Evolutionary conservation across 2,888 invertebrate genomes (phyloP).

Genomic region (Metopia argyrocephala): DNA sequence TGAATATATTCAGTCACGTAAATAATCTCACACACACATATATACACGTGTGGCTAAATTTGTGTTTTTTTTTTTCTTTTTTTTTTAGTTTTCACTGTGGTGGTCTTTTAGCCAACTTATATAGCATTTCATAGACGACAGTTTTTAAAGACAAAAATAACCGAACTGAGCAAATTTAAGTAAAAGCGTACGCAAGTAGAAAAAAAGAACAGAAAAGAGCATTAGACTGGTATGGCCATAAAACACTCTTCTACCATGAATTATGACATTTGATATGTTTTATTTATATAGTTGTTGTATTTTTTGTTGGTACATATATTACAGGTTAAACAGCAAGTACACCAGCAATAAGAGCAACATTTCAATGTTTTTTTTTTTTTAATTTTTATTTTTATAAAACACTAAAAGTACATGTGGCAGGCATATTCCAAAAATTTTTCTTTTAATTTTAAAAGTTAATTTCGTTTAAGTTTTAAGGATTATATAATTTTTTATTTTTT

Average conservation of each 20-base stretch:
- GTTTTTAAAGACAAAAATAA: conserved; percentile 35
- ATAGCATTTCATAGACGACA: conserved; percentile 58
- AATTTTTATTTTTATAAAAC: neutral
- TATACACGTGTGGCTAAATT: neutral
- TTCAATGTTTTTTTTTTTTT: conserved; percentile 20
- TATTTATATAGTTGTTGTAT: conserved; percentile 14
- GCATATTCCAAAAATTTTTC: neutral
- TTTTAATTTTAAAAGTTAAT: neutral
- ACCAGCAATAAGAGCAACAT: neutral
- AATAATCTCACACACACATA: neutral
- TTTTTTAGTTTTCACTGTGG: conserved; percentile 9
- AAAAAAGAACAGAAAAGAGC: neutral
- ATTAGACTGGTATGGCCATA: conserved; percentile 46
- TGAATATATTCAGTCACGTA: neutral
- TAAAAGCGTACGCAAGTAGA: neutral
- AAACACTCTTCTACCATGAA: conserved; percentile 63
- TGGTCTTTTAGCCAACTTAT: conserved; percentile 22
- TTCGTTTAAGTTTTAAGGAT: neutral
- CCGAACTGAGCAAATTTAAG: conserved; percentile 1
- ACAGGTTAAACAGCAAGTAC: conserved; percentile 29
- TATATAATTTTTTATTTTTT: conserved; percentile 17
- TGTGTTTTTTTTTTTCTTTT: neutral
- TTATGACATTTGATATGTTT: conserved; percentile 66
- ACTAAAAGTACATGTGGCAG: neutral
- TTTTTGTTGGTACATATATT: conserved; percentile 3